Percentiles rank a stretch among this genome's conserved stretches.
Evolutionary conservation across 2,797 vertebrate species (phyloP).

Genomic region (Strix occidentalis): DNA sequence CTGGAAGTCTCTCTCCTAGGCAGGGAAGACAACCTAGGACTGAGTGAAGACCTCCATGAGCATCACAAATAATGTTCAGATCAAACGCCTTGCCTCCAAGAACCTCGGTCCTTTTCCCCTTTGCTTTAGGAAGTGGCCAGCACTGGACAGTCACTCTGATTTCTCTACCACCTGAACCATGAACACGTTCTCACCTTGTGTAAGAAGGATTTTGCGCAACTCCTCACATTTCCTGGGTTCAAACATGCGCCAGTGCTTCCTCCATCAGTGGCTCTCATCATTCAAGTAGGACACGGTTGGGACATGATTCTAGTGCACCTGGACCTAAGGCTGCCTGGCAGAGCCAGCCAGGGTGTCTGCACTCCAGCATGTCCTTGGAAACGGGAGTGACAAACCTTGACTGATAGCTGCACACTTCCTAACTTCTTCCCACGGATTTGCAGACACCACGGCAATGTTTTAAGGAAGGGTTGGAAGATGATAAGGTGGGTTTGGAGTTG

Average conservation of each 20-base stretch:
- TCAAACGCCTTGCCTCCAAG: not conserved
- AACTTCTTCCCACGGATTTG: not conserved
- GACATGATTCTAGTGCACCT: not conserved
- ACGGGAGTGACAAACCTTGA: not conserved
- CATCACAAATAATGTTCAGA: not conserved
- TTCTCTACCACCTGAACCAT: accelerated
- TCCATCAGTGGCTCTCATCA: accelerated
- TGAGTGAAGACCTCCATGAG: not conserved
- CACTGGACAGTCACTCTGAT: not conserved
- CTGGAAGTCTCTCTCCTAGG: not conserved
- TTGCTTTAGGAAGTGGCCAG: not conserved
- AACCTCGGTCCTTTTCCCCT: not conserved
- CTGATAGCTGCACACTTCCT: no score
- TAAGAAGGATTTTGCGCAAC: not conserved
- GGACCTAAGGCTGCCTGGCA: not conserved
- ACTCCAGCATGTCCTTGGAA: accelerated
- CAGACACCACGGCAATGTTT: not conserved
- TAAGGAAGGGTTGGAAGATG: not conserved
- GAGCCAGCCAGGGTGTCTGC: not conserved
- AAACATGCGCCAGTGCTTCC: not conserved
- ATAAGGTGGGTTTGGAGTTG: not conserved
- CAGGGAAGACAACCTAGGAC: not conserved
- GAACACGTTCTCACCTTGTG: not conserved
- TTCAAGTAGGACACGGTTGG: accelerated
- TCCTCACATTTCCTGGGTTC: not conserved